Percentiles rank a stretch among this genome's conserved stretches.
Conservation (phyloP, 64 coral and sea anemone species). For the Pocillopora damicornis region DNA sequence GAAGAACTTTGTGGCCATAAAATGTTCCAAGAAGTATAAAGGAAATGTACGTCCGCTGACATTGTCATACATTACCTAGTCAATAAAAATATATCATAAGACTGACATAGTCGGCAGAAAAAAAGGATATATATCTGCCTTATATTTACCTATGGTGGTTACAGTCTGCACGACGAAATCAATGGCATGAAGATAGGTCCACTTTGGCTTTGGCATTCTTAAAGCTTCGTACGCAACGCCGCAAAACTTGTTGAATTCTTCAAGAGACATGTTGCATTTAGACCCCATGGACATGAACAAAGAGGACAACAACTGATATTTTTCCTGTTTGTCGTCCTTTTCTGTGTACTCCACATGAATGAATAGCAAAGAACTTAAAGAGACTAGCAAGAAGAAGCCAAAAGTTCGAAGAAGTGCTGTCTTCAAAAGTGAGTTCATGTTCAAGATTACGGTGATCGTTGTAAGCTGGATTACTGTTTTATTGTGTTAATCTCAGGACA, state of each 20-base stretch:
- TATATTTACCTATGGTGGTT: constrained; percentile 46
- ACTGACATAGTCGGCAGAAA: no score
- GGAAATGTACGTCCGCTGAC: no score
- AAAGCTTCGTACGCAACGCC: constrained; percentile 16
- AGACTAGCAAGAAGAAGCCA: constrained; percentile 20
- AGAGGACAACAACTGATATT: constrained; percentile 26
- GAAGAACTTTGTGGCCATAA: no score
- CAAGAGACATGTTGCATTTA: constrained; percentile 63
- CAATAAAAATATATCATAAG: no score
- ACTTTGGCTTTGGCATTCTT: not conserved
- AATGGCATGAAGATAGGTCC: constrained; percentile 27
- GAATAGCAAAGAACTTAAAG: constrained; percentile 32
- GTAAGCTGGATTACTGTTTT: not conserved
- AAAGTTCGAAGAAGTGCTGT: not conserved
- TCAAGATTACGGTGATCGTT: not conserved
- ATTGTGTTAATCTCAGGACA: not conserved
- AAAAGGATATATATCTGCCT: no score
- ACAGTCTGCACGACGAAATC: constrained; percentile 39
- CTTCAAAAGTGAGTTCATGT: constrained; percentile 23
- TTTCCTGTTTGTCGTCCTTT: constrained; percentile 5
- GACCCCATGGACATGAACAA: constrained; percentile 43
- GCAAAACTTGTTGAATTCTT: constrained; percentile 46
- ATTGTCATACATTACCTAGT: no score
- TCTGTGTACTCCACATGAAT: constrained; percentile 44
- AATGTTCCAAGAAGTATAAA: no score